Percentiles rank a stretch among this genome's conserved stretches.
phyloP scores from a whole-genome alignment of 1,140 invertebrate species.

The Cydia pomonella region DNA sequence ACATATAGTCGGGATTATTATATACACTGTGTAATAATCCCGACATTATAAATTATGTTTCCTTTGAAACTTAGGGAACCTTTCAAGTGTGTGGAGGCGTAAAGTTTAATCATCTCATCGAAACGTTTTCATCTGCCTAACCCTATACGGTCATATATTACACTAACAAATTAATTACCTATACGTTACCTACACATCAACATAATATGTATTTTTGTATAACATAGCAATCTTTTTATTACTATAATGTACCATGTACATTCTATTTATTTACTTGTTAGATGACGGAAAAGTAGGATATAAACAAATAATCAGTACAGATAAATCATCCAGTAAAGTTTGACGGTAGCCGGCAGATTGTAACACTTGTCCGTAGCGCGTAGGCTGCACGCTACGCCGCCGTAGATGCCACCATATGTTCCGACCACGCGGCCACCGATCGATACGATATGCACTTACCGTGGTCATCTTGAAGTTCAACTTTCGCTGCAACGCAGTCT shows the following conservation, averaged over 20 bases:
- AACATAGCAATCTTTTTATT: not conserved
- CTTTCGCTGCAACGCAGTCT: slow-evolving; percentile 77
- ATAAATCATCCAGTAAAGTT: slow-evolving; percentile 37
- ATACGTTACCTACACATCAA: not conserved
- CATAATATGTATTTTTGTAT: not conserved
- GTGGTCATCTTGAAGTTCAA: slow-evolving; percentile 78
- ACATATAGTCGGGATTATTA: not conserved
- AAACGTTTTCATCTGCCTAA: not conserved
- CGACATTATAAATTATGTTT: not conserved
- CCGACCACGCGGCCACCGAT: slow-evolving; percentile 68
- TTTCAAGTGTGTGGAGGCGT: slow-evolving; percentile 26
- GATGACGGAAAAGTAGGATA: slow-evolving; percentile 40
- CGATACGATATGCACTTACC: slow-evolving; percentile 78
- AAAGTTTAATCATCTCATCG: slow-evolving; percentile 10
- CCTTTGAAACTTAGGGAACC: slow-evolving; percentile 17
- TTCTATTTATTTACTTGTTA: slow-evolving; percentile 72
- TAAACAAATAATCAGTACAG: slow-evolving; percentile 41
- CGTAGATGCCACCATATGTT: slow-evolving; percentile 73
- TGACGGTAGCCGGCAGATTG: slow-evolving; percentile 33
- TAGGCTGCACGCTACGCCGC: slow-evolving; percentile 60
- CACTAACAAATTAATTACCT: not conserved
- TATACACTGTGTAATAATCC: not conserved
- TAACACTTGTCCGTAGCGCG: slow-evolving; percentile 39
- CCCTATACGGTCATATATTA: slow-evolving; percentile 1
- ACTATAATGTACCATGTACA: not conserved